Conservation (phyloP, 2,797 vertebrate species). For the Cirrhinus mrigala region DNA sequence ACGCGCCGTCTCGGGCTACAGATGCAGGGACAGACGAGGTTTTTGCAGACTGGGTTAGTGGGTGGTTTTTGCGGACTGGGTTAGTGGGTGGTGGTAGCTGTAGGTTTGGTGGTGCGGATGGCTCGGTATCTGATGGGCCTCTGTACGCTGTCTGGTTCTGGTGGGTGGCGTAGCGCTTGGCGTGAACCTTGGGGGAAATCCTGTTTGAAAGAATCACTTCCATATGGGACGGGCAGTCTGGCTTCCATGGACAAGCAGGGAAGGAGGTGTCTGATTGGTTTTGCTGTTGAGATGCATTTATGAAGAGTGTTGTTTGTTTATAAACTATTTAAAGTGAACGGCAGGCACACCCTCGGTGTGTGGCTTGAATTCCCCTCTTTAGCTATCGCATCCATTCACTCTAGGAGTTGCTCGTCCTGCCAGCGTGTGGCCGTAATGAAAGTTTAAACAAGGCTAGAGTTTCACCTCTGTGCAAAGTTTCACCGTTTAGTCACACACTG, state of each 20-base stretch:
- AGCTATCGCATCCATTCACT: constrained; percentile 4
- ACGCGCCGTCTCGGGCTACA: background rate
- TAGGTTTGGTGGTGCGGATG: constrained; percentile 38
- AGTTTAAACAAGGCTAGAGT: constrained; percentile 32
- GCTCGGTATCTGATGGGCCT: constrained; percentile 32
- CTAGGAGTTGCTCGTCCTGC: background rate
- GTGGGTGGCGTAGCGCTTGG: constrained; percentile 52
- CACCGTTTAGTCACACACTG: background rate
- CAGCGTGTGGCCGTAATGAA: constrained; percentile 36
- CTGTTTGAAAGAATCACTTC: constrained; percentile 56
- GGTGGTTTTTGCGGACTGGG: constrained; percentile 21
- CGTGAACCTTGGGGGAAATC: constrained; percentile 52
- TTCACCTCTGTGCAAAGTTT: constrained; percentile 34
- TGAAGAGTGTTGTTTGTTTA: constrained; percentile 22
- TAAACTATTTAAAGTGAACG: constrained; percentile 39
- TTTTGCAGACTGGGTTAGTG: constrained; percentile 7
- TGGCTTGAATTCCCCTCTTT: constrained; percentile 22
- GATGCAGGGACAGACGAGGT: background rate
- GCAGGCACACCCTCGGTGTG: constrained; percentile 14
- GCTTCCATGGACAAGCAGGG: background rate
- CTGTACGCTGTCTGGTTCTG: constrained; percentile 50
- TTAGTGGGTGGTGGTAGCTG: background rate
- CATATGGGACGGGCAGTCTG: constrained; percentile 55
- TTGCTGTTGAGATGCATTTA: constrained; percentile 18
- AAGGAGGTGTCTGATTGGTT: constrained; percentile 6